Conservation (phyloP, 2,797 vertebrate species). For the Peromyscus nudipes region DNA sequence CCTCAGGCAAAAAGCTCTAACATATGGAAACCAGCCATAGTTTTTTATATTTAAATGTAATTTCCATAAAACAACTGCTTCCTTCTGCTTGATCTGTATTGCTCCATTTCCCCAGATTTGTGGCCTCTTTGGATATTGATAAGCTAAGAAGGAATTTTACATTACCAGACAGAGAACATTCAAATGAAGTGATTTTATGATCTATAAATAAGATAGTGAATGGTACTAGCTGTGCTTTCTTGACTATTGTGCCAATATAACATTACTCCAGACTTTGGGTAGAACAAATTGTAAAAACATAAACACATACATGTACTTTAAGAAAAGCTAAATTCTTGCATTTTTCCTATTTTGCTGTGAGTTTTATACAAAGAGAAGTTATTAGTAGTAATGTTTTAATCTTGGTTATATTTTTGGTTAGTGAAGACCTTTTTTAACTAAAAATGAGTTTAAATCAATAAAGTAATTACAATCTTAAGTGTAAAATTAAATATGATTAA, state of each 20-base stretch:
- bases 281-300: not conserved
- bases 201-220: slow-evolving; percentile 5
- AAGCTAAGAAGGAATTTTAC: not conserved
- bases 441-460: slow-evolving; percentile 3
- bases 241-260: not conserved
- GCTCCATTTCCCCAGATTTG: not conserved
- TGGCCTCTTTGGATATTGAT: not conserved
- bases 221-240: not conserved
- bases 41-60: slow-evolving; percentile 20
- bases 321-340: slow-evolving; percentile 24
- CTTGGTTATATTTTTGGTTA: slow-evolving; percentile 12
- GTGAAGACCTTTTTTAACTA: not conserved
- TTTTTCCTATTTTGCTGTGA: slow-evolving; percentile 24
- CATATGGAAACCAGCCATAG: not conserved
- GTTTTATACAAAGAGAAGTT: slow-evolving; percentile 16
- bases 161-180: slow-evolving; percentile 5
- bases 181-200: not conserved
- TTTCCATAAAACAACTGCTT: not conserved
- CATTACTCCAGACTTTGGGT: not conserved
- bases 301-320: not conserved
- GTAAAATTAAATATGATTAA: slow-evolving; percentile 58
- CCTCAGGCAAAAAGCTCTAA: slow-evolving; percentile 11
- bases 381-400: not conserved
- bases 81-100: slow-evolving; percentile 5
- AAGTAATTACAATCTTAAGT: slow-evolving; percentile 65